phyloP scores from a whole-genome alignment of 2,113 vertebrate genomes.

The Dromas ardeola region DNA sequence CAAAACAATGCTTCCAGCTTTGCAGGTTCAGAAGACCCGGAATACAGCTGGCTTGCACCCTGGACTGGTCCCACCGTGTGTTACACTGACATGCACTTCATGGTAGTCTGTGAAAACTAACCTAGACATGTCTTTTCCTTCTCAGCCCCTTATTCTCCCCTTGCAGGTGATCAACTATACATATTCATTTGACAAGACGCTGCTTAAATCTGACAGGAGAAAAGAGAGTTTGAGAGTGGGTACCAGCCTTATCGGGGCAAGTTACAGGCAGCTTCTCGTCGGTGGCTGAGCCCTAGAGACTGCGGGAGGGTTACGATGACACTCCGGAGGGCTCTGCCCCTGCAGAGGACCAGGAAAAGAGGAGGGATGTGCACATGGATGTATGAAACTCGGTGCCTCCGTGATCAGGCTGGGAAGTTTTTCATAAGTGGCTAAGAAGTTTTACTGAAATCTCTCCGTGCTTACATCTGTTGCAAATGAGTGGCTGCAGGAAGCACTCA shows the following conservation, averaged over 20 bases:
- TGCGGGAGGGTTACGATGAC: background rate
- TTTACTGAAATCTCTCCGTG: background rate
- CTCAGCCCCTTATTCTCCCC: background rate
- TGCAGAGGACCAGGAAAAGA: background rate
- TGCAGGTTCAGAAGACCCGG: background rate
- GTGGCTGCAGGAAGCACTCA: background rate
- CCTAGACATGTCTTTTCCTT: background rate
- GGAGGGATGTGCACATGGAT: background rate
- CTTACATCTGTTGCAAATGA: background rate
- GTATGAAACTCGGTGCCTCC: background rate
- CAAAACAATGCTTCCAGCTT: background rate
- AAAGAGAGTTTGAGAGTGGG: background rate
- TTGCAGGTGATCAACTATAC: background rate
- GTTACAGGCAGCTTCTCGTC: background rate
- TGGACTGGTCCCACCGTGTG: background rate
- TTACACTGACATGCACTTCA: background rate
- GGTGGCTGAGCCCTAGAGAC: background rate
- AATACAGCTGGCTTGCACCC: background rate
- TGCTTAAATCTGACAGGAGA: background rate
- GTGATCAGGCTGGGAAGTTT: background rate
- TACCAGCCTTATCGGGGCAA: background rate
- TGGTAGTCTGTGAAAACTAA: background rate
- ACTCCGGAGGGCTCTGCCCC: fast-evolving
- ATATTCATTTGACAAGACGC: background rate
- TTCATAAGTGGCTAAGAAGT: background rate